Evolutionary conservation across 2,113 vertebrate species (phyloP).

Genomic region (Epinephelus moara): DNA sequence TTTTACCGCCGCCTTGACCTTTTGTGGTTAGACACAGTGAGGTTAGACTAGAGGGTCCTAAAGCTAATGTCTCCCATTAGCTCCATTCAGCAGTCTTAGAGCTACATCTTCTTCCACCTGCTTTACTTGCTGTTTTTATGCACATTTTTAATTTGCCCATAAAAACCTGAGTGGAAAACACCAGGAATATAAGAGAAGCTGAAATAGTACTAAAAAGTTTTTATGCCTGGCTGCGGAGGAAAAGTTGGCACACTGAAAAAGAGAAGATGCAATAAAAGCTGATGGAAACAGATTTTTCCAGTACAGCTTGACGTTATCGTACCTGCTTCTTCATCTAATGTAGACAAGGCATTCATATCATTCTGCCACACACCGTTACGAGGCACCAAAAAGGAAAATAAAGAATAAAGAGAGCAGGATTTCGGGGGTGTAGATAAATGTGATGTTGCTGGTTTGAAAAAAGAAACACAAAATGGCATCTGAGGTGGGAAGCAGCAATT

Average conservation of each 20-base stretch:
- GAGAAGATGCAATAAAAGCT: slow-evolving; percentile 8
- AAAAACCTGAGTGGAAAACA: neutral
- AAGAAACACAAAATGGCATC: neutral
- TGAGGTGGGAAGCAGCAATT: slow-evolving; percentile 8
- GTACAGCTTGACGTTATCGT: neutral
- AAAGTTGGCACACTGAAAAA: slow-evolving; percentile 4
- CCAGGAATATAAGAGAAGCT: neutral
- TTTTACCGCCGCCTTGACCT: slow-evolving; percentile 59
- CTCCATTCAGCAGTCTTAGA: slow-evolving; percentile 1
- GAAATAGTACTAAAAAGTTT: neutral
- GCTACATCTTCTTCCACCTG: neutral
- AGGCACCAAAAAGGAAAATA: slow-evolving; percentile 9
- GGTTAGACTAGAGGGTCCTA: slow-evolving; percentile 36
- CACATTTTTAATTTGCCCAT: neutral
- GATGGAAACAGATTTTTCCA: slow-evolving; percentile 9
- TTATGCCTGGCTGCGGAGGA: neutral
- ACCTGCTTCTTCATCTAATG: neutral
- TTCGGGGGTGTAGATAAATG: neutral
- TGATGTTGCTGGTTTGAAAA: neutral
- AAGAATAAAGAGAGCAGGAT: neutral
- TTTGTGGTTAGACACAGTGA: slow-evolving; percentile 53
- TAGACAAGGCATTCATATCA: slow-evolving; percentile 3
- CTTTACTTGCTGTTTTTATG: neutral
- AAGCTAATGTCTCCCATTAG: slow-evolving; percentile 48
- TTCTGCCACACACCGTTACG: neutral